Evolutionary conservation across 2,888 invertebrate species (phyloP).

Genomic region (Didymodactylos carnosus): DNA sequence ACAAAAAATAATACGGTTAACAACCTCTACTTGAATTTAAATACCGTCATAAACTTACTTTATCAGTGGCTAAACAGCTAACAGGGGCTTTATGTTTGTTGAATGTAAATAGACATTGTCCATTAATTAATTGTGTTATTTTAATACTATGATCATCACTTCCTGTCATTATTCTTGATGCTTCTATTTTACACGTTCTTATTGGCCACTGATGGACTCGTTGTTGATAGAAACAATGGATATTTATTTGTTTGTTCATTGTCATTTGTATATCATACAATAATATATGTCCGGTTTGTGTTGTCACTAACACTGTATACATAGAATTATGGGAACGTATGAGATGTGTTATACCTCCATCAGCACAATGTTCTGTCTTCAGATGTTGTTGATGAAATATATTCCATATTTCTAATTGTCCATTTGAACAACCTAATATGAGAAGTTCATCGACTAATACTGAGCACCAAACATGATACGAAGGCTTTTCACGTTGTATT

Average conservation of each 20-base stretch:
- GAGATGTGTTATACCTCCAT: background rate
- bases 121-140: background rate
- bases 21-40: background rate
- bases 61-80: background rate
- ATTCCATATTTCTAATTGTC: background rate
- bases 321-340: background rate
- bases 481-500: background rate
- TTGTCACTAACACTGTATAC: background rate
- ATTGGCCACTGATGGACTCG: background rate
- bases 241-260: background rate
- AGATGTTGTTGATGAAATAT: background rate
- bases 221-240: no score
- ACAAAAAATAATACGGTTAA: background rate
- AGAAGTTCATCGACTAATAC: background rate
- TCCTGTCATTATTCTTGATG: background rate
- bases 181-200: background rate
- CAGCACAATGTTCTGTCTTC: background rate
- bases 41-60: background rate
- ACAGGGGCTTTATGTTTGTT: background rate
- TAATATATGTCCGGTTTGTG: background rate
- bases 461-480: background rate
- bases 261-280: background rate
- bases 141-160: background rate
- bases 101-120: background rate
- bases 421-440: background rate